phyloP scores from a whole-genome alignment of 2,113 vertebrate species.

The Lepisosteus oculatus region DNA sequence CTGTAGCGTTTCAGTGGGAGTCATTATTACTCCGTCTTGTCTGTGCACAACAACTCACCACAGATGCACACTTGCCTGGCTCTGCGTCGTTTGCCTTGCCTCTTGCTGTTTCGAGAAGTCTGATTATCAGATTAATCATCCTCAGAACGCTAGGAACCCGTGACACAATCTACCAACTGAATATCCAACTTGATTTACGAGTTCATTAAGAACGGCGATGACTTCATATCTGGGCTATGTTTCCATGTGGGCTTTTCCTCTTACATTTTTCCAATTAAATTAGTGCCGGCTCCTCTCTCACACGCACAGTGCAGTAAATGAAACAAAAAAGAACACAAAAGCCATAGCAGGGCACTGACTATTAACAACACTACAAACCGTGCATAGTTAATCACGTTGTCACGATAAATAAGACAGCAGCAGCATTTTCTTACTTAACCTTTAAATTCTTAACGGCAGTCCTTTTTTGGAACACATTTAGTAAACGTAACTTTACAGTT shows the following conservation, averaged over 20 bases:
- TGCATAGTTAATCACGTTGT: constrained; percentile 21
- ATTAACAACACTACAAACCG: constrained; percentile 29
- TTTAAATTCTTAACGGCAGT: not conserved
- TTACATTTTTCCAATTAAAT: constrained; percentile 19
- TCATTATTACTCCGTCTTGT: not conserved
- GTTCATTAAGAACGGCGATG: constrained; percentile 37
- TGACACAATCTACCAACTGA: not conserved
- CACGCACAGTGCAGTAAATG: constrained; percentile 8
- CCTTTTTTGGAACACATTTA: too few species aligned
- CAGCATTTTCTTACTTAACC: constrained; percentile 31
- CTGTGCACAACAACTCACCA: not conserved
- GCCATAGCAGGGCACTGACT: constrained; percentile 42
- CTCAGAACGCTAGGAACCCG: not conserved
- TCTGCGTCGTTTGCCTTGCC: not conserved
- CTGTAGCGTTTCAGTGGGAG: too few species aligned
- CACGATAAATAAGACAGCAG: constrained; percentile 2
- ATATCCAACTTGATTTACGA: constrained; percentile 41
- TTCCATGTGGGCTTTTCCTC: constrained; percentile 36
- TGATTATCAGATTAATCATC: constrained; percentile 7
- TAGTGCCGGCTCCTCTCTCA: not conserved
- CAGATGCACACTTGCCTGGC: not conserved
- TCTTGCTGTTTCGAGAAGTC: not conserved
- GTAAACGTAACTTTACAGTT: too few species aligned
- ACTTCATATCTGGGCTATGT: constrained; percentile 45
- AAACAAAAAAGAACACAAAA: constrained; percentile 19